phyloP scores from a whole-genome alignment of 2,797 vertebrate species.

The Syngnathus acus region DNA sequence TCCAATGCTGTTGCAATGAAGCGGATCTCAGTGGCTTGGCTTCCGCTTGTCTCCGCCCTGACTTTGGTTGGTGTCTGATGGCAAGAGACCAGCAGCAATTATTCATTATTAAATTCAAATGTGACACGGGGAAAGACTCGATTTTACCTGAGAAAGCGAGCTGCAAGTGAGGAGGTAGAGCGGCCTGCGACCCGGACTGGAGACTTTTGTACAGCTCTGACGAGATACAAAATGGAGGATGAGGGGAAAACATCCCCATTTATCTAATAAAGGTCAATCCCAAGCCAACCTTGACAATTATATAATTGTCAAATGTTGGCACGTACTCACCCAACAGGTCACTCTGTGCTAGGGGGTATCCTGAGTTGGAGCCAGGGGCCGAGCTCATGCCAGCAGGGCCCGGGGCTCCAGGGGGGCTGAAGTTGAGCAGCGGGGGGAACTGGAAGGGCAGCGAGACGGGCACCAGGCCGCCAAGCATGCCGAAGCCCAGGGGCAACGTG shows the following conservation, averaged over 20 bases:
- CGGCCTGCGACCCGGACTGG: conserved; percentile 89
- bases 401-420: conserved; percentile 66
- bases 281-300: too few relatives aligned
- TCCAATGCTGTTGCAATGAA: conserved; percentile 18
- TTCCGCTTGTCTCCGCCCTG: conserved; percentile 93
- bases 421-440: conserved; percentile 88
- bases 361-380: conserved; percentile 88
- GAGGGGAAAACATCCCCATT: background rate
- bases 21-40: conserved; percentile 92
- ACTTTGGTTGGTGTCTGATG: conserved; percentile 93
- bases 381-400: conserved; percentile 74
- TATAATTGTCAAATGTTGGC: background rate
- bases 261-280: background rate
- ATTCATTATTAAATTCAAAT: background rate
- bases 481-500: conserved; percentile 88
- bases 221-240: conserved; percentile 21
- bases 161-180: conserved; percentile 94
- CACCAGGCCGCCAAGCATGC: conserved; percentile 94
- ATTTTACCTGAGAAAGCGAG: conserved; percentile 92
- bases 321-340: conserved; percentile 66
- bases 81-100: background rate
- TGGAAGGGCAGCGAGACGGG: conserved; percentile 96
- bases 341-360: conserved; percentile 91
- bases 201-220: conserved; percentile 98
- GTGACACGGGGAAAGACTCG: background rate